phyloP scores from a whole-genome alignment of 2,797 vertebrate species.

The Apogon talboti region DNA sequence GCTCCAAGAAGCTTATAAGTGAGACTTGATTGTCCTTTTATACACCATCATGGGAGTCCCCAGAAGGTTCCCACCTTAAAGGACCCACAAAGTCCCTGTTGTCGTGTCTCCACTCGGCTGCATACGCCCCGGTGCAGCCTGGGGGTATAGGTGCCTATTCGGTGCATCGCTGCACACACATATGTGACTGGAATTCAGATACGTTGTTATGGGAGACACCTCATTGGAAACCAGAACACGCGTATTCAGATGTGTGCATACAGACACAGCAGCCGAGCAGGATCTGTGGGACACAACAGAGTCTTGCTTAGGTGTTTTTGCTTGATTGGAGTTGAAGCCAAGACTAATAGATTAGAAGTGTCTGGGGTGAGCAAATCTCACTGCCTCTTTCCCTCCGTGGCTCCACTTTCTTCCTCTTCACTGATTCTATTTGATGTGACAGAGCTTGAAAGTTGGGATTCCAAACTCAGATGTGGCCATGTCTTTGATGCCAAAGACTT shows the following conservation, averaged over 20 bases:
- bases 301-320: conserved; percentile 48
- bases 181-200: conserved; percentile 53
- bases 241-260: conserved; percentile 24
- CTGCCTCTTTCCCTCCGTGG: conserved; percentile 21
- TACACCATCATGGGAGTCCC: conserved; percentile 13
- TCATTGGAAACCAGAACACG: conserved; percentile 45
- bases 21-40: neutral
- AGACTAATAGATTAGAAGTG: conserved; percentile 49
- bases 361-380: conserved; percentile 34
- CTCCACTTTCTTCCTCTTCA: conserved; percentile 23
- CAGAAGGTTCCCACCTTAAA: conserved; percentile 16
- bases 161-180: conserved; percentile 34
- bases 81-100: conserved; percentile 16
- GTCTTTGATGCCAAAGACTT: conserved; percentile 1
- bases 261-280: conserved; percentile 4
- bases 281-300: conserved; percentile 3
- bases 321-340: conserved; percentile 46
- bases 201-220: conserved; percentile 20
- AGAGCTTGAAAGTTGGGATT: conserved; percentile 35
- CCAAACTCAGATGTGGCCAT: conserved; percentile 18
- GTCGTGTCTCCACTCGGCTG: conserved; percentile 28
- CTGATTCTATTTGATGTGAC: conserved; percentile 44
- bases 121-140: conserved; percentile 6
- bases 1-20: conserved; percentile 5
- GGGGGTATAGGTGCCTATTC: conserved; percentile 23